Conservation (phyloP, 2,888 invertebrate genomes). For the Elmis aenea region DNA sequence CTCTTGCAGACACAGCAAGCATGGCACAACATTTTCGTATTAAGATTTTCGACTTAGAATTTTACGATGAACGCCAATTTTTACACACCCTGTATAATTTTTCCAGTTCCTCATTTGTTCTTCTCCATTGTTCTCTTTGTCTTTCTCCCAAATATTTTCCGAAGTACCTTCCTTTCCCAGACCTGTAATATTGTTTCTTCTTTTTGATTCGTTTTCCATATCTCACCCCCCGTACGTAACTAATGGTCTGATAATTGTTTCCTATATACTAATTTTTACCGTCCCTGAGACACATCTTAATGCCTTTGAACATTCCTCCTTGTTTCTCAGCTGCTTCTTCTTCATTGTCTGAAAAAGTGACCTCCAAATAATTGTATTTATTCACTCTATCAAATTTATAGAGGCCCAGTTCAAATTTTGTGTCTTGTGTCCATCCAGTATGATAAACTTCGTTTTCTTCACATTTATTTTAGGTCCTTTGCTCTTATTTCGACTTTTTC, state of each 20-base stretch:
- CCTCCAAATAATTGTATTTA: not conserved
- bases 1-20: too few species aligned
- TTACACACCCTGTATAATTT: too few species aligned
- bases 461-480: not conserved
- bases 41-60: too few species aligned
- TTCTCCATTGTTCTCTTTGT: not conserved
- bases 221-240: not conserved
- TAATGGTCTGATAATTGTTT: not conserved
- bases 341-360: not conserved
- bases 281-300: not conserved
- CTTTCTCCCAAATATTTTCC: not conserved
- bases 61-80: too few species aligned
- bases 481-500: not conserved
- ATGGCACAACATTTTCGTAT: too few species aligned
- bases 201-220: not conserved
- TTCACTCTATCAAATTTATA: not conserved
- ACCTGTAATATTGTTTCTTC: not conserved
- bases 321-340: not conserved
- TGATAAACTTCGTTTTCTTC: not conserved
- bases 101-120: not conserved
- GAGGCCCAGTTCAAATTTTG: not conserved
- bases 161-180: not conserved
- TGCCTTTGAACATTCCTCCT: not conserved
- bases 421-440: not conserved
- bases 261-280: not conserved